Conservation (phyloP, 1,140 invertebrate genomes). For the Kradibia gibbosae region DNA sequence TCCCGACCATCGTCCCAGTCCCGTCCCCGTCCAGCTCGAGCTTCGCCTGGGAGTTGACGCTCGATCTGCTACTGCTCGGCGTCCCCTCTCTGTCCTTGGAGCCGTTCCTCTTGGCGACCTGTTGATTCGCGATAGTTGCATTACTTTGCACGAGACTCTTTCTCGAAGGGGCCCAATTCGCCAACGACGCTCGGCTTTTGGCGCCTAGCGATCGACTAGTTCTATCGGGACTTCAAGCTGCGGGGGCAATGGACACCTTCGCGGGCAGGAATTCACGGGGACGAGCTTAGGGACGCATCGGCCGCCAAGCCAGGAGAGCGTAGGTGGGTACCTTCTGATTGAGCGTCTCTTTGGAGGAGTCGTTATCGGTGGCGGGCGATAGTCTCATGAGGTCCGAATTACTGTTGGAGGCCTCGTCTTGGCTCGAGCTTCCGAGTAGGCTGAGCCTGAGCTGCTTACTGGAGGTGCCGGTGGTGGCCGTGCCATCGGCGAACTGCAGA, state of each 20-base stretch:
- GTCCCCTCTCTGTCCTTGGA: slow-evolving; percentile 64
- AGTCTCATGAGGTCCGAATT: slow-evolving; percentile 65
- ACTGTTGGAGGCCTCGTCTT: slow-evolving; percentile 67
- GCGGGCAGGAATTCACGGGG: too few relatives aligned
- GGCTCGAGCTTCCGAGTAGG: slow-evolving; percentile 63
- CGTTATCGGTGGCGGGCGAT: slow-evolving; percentile 61
- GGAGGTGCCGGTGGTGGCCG: slow-evolving; percentile 15
- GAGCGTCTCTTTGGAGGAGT: slow-evolving; percentile 57
- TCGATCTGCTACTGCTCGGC: slow-evolving; percentile 49
- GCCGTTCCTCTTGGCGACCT: slow-evolving; percentile 54
- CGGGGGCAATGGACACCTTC: too few relatives aligned
- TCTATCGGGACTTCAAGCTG: too few relatives aligned
- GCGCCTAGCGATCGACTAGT: too few relatives aligned
- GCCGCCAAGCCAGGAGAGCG: too few relatives aligned
- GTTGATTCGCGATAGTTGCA: background rate
- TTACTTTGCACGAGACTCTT: too few relatives aligned
- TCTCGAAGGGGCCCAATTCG: too few relatives aligned
- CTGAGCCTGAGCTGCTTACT: slow-evolving; percentile 63
- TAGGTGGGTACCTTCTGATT: slow-evolving; percentile 61
- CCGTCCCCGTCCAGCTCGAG: background rate
- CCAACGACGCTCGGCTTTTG: too few relatives aligned
- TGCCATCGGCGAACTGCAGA: slow-evolving; percentile 41
- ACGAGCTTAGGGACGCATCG: too few relatives aligned
- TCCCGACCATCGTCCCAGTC: background rate
- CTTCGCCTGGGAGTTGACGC: background rate